phyloP scores from a whole-genome alignment of 2,113 vertebrate genomes.

The Enhydra lutris region DNA sequence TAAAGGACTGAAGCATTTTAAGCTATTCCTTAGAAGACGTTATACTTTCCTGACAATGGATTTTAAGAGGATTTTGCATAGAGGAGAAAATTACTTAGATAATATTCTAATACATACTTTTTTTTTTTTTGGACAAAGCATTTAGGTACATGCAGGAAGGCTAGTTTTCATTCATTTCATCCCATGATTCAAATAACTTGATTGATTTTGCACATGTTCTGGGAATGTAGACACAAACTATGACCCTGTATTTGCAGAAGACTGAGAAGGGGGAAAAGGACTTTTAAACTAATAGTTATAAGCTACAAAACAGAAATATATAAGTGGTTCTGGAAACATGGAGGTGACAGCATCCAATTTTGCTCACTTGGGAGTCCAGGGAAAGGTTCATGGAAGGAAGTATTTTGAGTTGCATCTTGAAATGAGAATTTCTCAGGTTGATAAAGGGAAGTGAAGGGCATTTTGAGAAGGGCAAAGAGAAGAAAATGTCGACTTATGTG shows the following conservation, averaged over 20 bases:
- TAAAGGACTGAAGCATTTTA: background rate
- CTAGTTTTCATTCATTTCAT: background rate
- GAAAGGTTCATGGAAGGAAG: background rate
- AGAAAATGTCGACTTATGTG: background rate
- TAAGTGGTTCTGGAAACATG: background rate
- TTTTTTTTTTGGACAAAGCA: background rate
- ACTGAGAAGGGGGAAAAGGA: background rate
- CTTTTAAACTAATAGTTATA: background rate
- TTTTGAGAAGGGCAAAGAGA: background rate
- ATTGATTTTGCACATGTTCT: background rate
- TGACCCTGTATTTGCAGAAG: background rate
- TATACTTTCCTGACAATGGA: background rate
- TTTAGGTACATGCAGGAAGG: background rate
- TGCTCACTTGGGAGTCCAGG: background rate
- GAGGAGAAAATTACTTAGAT: background rate
- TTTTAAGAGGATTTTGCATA: background rate
- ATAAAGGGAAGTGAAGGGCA: background rate
- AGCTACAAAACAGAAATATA: background rate
- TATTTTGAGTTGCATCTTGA: background rate
- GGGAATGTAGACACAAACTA: background rate
- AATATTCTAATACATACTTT: background rate
- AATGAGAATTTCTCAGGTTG: background rate
- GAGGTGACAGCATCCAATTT: background rate
- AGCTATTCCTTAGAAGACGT: background rate
- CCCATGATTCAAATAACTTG: background rate